Conservation (phyloP, 1,140 invertebrate species). For the Heliothis subflexa region DNA sequence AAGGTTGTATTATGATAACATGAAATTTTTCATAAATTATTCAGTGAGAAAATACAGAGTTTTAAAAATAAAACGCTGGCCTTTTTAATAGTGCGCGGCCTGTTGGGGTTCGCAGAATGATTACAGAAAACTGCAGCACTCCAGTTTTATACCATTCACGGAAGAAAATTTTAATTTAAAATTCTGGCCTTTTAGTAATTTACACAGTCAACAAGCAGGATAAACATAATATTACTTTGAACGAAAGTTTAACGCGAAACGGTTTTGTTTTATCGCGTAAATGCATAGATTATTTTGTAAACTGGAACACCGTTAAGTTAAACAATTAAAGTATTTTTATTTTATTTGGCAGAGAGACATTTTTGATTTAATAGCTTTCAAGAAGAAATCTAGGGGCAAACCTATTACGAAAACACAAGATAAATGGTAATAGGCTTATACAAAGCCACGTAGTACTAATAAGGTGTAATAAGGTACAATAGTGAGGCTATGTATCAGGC, state of each 20-base stretch:
- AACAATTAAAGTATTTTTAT: neutral
- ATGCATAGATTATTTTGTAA: neutral
- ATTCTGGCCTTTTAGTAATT: slow-evolving; percentile 32
- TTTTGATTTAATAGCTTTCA: neutral
- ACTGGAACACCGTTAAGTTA: neutral
- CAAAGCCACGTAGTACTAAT: slow-evolving; percentile 3
- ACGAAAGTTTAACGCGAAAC: slow-evolving; percentile 6
- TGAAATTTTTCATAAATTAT: slow-evolving; percentile 29
- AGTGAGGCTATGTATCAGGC: slow-evolving; percentile 28
- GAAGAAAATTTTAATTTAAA: slow-evolving; percentile 52
- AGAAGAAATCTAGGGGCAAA: neutral
- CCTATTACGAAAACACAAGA: neutral
- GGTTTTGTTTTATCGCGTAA: slow-evolving; percentile 4
- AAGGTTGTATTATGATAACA: neutral
- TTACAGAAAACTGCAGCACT: slow-evolving; percentile 53
- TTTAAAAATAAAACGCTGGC: slow-evolving; percentile 32
- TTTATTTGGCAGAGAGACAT: neutral
- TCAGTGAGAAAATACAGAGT: slow-evolving; percentile 27
- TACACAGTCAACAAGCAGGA: slow-evolving; percentile 27
- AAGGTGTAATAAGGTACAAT: slow-evolving; percentile 42
- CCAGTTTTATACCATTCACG: slow-evolving; percentile 42
- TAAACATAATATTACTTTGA: slow-evolving; percentile 29
- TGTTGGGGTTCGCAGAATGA: slow-evolving; percentile 46
- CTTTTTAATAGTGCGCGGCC: slow-evolving; percentile 44
- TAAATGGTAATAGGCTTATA: slow-evolving; percentile 27